Base-by-base conservation (phyloP, 2,888 invertebrate species). In the Leptinotarsa peninsularis region DNA sequence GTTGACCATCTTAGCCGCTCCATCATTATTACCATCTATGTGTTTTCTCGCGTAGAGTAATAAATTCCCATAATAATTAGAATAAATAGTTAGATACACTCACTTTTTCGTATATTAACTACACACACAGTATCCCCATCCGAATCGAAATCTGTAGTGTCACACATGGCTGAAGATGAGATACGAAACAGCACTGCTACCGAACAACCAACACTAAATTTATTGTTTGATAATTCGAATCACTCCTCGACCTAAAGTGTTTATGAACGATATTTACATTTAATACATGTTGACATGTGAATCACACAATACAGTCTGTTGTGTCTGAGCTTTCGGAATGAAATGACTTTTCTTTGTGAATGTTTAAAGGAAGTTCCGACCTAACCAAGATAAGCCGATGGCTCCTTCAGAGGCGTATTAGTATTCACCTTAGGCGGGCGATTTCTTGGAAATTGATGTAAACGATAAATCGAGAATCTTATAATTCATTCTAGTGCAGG, bases 291-390 rank as follows among this genome's bases (percentile, higher is more conserved):
- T 60, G 70, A 69, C 56, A 70, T 69, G 54, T 18, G 27, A n/a
- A 52, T 70, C 23, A 58, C 17, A 58, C 70, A 70, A 75, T 70
- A 74, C 67, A 23, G 69, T 56, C 77, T 75, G 72, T 75, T 72
- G 27, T 69, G 73, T 73, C 63, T 54, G 49, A 67, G 71, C 56
- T 54, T 67, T 71, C 72, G 60, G 67, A 76, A 72, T 72, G 69
- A 74, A 76, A 60, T 76, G 73, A 73, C 77, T 71, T 75, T 76
- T 74, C 76, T 74, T 68, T 58, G 33, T 43, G 66, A 33, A 63
- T 71, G 69, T 49, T 67, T 54, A 60, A 70, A 77, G 76, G 77
- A 76, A 76, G 72, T 73, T 72, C 77, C 79, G 76, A 78, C 80
- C 76, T 72, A 75, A 49, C 71, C 70, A 63, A 76, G 79, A 79